Conservation (phyloP, 1,140 invertebrate genomes). For the Grapholita molesta region DNA sequence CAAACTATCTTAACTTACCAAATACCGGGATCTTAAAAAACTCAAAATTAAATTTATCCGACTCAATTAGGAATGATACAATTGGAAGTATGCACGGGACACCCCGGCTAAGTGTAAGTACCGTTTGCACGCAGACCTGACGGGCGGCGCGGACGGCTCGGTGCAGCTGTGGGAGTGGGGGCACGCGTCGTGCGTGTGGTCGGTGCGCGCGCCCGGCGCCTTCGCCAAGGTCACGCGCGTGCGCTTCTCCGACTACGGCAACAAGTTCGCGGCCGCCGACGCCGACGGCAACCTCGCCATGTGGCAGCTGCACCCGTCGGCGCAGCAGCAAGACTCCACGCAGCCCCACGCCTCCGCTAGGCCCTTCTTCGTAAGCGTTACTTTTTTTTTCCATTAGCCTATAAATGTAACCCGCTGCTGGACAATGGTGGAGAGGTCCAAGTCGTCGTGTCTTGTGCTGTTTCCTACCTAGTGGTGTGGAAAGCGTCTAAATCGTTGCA, state of each 20-base stretch:
- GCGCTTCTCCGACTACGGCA: constrained; percentile 97
- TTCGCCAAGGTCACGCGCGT: constrained; percentile 97
- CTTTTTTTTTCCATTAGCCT: background rate
- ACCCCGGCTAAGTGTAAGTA: no score
- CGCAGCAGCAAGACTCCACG: constrained; percentile 47
- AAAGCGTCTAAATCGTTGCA: no score
- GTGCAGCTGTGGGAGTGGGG: constrained; percentile 99
- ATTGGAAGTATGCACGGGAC: no score
- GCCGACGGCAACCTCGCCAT: constrained; percentile 93
- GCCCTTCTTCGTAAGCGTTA: constrained; percentile 95
- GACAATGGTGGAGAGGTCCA: no score
- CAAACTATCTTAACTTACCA: no score
- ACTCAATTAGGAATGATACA: no score
- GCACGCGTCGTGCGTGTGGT: constrained; percentile 92
- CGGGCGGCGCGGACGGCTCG: constrained; percentile 97
- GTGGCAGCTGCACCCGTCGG: constrained; percentile 94
- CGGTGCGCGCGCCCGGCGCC: constrained; percentile 92
- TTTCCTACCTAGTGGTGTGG: no score
- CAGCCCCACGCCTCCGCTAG: constrained; percentile 83
- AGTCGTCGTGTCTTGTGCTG: no score
- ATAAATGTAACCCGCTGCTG: no score
- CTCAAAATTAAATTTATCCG: no score
- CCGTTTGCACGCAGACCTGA: constrained; percentile 83
- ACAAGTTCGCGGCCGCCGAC: constrained; percentile 98
- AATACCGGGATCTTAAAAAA: no score